phyloP scores from a whole-genome alignment of 1,140 invertebrate species.

The Aphidius ervi region DNA sequence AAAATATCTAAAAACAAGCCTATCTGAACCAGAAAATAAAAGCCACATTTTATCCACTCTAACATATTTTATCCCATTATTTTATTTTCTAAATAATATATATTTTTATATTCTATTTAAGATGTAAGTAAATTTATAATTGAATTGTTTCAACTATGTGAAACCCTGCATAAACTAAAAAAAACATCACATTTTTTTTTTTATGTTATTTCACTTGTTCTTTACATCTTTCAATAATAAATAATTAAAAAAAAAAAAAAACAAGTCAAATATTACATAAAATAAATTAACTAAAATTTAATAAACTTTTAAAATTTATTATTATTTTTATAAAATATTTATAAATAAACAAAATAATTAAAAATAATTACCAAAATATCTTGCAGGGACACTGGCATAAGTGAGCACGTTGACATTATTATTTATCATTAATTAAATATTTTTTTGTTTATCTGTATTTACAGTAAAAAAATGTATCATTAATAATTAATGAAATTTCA shows the following conservation, averaged over 20 bases:
- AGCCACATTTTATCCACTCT: no score
- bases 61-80: no score
- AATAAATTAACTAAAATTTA: not conserved
- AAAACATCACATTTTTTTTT: not conserved
- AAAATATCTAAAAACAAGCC: no score
- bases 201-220: not conserved
- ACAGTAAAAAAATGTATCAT: not conserved
- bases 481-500: no score
- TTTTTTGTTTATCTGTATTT: conserved; percentile 16
- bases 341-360: conserved; percentile 1
- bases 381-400: conserved; percentile 51
- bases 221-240: not conserved
- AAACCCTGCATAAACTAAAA: not conserved
- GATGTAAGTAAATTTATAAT: no score
- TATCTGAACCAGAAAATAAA: no score
- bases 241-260: conserved; percentile 1
- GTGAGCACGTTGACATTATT: conserved; percentile 47
- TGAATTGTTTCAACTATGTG: no score
- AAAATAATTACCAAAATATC: conserved; percentile 49
- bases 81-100: no score
- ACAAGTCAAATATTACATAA: no score
- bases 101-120: no score
- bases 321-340: not conserved
- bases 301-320: not conserved
- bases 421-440: not conserved